Conservation (phyloP, 2,113 vertebrate species). For the Pyxicephalus adspersus region DNA sequence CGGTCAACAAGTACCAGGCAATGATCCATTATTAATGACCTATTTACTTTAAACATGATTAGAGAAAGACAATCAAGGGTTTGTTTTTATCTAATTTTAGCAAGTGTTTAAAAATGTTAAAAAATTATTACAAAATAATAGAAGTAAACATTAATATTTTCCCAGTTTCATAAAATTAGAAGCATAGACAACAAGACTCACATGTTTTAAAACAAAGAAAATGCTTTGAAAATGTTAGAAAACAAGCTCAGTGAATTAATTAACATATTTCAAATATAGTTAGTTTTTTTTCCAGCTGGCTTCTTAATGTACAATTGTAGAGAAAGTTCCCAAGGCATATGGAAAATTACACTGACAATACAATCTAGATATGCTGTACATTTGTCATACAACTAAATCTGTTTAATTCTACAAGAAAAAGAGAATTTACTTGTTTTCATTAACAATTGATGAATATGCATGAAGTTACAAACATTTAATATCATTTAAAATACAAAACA, state of each 20-base stretch:
- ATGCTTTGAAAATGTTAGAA: background rate
- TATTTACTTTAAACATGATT: no score
- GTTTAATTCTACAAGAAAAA: background rate
- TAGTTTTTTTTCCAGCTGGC: background rate
- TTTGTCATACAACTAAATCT: background rate
- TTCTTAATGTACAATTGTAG: constrained; percentile 11
- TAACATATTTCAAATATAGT: constrained; percentile 14
- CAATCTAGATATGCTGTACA: background rate
- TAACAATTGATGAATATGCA: background rate
- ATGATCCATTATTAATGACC: no score
- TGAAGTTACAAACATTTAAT: background rate
- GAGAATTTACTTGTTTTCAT: constrained; percentile 1
- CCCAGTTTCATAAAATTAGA: background rate
- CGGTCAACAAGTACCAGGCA: no score
- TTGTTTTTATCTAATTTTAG: no score
- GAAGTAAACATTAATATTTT: background rate
- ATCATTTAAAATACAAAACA: no score
- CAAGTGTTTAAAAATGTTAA: background rate
- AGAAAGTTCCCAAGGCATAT: constrained; percentile 32
- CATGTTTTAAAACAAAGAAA: background rate
- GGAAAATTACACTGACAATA: constrained; percentile 13
- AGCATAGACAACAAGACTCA: background rate
- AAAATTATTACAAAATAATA: background rate
- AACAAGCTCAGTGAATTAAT: constrained; percentile 6
- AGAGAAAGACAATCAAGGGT: no score